Evolutionary conservation across 2,113 vertebrate genomes (phyloP).

Genomic region (Corynorhinus townsendii): DNA sequence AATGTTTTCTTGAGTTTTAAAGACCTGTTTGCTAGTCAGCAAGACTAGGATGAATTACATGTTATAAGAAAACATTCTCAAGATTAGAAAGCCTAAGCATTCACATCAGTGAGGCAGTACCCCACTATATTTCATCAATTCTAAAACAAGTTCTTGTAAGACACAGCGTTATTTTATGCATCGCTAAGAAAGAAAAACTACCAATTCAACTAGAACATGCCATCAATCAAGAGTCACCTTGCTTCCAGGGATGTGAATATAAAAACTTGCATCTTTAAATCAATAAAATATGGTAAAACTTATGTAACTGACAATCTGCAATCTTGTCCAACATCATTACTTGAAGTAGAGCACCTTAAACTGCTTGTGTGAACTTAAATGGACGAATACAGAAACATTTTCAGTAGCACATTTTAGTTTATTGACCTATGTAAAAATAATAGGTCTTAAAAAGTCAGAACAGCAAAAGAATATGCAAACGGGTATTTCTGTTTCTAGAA

Average conservation of each 20-base stretch:
- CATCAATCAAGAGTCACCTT: not conserved
- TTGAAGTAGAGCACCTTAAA: not conserved
- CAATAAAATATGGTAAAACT: not conserved
- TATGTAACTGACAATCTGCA: not conserved
- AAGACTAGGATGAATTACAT: not conserved
- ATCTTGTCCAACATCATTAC: not conserved
- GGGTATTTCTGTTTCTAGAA: constrained; percentile 75
- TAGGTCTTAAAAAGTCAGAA: constrained; percentile 82
- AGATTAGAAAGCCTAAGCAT: constrained; percentile 1
- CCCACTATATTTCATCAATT: not conserved
- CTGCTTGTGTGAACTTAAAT: not conserved
- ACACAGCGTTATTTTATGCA: not conserved
- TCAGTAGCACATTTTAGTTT: constrained; percentile 81
- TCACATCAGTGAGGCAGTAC: not conserved
- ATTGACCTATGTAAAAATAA: constrained; percentile 86
- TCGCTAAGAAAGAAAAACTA: not conserved
- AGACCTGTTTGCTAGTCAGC: not conserved
- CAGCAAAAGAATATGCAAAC: constrained; percentile 85
- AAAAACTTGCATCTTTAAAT: not conserved
- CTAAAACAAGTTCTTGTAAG: not conserved
- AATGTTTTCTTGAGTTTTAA: not conserved
- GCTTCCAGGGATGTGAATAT: not conserved
- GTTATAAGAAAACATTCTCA: not conserved
- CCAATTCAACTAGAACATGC: not conserved
- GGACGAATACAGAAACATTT: constrained; percentile 60